Base-by-base conservation (phyloP, 92 coral and sea anemone species). In the Metridium senile region DNA sequence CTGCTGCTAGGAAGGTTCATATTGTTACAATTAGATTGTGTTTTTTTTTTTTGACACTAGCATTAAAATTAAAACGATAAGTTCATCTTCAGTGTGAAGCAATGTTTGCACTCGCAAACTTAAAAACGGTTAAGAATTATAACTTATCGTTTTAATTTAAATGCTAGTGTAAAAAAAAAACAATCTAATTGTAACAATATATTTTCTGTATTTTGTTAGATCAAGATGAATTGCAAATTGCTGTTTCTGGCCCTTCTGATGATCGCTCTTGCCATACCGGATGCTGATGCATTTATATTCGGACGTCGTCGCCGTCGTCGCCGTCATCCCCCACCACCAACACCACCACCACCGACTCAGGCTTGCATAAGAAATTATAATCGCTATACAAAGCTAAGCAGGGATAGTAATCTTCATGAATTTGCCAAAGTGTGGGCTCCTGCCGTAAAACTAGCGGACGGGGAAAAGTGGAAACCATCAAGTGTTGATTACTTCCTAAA, bases 401-500 rank as follows among this genome's bases (percentile, higher is more conserved):
- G 65, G 3, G 26, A 58, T 31, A 63, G 28, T 29, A 13, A 39
- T 39, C 69, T 63, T 2, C 45, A 13, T 31, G 19, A 28, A 3
- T 29, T 59, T 32, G 78, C 78, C 25, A 56, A 23, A 34, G 25
- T 32, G 1, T 80, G 76, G 72, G 84, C 78, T 13, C 84, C 86
- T 28, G 30, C 58, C 26, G 86, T 81, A 20, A 59, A 39, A 39
- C 79, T 79, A 11, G 74, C 79, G 0, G 9, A 29, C 25, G 45
- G 57, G 22, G 86, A 74, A 26, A n/a, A 11, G 26, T 80, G 76
- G 76, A 70, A 51, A 11, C 84, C 84, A 59, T 70, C 77, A 16
- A 61, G 77, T 46, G 78, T 80, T 66, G 84, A 39, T 64, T 80
- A 22, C 51, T 80, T 80, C 64, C 58, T 80, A 32, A 21, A 59